Conservation (phyloP, 2,113 vertebrate species). For the Machaerirhynchus nigripectus region DNA sequence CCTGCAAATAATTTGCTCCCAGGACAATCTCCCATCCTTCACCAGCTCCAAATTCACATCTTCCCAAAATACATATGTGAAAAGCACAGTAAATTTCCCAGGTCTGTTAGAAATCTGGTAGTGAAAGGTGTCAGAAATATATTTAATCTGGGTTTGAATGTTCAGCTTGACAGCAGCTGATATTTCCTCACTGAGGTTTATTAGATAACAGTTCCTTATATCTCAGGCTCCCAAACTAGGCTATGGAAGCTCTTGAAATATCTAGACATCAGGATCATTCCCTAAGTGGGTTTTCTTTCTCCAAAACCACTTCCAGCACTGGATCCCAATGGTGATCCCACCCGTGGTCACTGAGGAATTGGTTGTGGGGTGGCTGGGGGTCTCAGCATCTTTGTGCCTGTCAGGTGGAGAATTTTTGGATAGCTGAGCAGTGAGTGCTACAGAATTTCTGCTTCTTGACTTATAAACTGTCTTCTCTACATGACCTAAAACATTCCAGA, state of each 20-base stretch:
- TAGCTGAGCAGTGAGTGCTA: not conserved
- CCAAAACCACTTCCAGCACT: not conserved
- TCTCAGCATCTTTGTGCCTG: not conserved
- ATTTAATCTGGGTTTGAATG: not conserved
- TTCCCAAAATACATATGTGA: slow-evolving; percentile 13
- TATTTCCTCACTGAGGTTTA: not conserved
- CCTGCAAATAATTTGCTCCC: not conserved
- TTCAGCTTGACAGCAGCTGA: slow-evolving; percentile 6
- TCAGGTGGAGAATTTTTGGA: not conserved
- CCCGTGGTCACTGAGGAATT: not conserved
- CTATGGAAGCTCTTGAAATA: not conserved
- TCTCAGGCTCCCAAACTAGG: not conserved
- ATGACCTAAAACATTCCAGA: not conserved
- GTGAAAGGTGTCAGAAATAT: not conserved
- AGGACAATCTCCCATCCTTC: not conserved
- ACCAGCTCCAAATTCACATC: not conserved
- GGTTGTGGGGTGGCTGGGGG: not conserved
- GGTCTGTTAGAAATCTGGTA: not conserved
- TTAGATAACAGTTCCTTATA: not conserved
- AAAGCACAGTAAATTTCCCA: not conserved
- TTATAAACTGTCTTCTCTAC: not conserved
- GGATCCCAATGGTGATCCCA: not conserved
- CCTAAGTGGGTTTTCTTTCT: not conserved
- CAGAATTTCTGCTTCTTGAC: not conserved
- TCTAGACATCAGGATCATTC: not conserved